Evolutionary conservation across 2,113 vertebrate genomes (phyloP).

Genomic region (Psittacara wagleri): DNA sequence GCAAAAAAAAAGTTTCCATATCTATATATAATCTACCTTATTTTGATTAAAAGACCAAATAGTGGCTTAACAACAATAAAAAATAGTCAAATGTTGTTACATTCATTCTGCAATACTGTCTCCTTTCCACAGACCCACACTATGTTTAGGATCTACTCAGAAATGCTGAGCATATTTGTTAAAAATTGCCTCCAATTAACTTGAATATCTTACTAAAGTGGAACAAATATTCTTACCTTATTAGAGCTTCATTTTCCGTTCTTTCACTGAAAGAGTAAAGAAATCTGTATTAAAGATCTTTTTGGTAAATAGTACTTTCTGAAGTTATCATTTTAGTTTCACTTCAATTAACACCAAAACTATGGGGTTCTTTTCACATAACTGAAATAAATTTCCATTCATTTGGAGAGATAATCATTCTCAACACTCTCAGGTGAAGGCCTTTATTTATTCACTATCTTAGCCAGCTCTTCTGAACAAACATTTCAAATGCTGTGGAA

Average conservation of each 20-base stretch:
- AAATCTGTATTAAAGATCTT: constrained; percentile 30
- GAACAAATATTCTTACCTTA: constrained; percentile 11
- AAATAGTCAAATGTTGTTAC: background rate
- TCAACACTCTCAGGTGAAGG: background rate
- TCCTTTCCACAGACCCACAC: background rate
- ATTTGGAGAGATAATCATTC: background rate
- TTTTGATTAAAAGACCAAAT: background rate
- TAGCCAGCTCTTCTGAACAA: background rate
- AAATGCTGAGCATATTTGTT: background rate
- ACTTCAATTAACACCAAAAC: background rate
- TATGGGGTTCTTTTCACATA: background rate
- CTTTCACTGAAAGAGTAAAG: constrained; percentile 51
- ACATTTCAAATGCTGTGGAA: background rate
- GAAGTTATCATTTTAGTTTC: background rate
- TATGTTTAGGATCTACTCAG: background rate
- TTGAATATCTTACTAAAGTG: background rate
- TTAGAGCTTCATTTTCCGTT: constrained; percentile 54
- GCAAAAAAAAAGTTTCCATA: background rate
- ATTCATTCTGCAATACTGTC: background rate
- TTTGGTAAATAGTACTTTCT: background rate
- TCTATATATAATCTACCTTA: background rate
- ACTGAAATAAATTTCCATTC: background rate
- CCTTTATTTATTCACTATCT: background rate
- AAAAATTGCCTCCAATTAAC: background rate
- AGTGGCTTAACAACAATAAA: background rate